A percentile compares a stretch with the other conserved stretches of the same genome.
These are phyloP conservation scores for Tarsius wallacei DNA, from an alignment of 2,797 vertebrate genomes.

Conservation along the genomic window DNA sequence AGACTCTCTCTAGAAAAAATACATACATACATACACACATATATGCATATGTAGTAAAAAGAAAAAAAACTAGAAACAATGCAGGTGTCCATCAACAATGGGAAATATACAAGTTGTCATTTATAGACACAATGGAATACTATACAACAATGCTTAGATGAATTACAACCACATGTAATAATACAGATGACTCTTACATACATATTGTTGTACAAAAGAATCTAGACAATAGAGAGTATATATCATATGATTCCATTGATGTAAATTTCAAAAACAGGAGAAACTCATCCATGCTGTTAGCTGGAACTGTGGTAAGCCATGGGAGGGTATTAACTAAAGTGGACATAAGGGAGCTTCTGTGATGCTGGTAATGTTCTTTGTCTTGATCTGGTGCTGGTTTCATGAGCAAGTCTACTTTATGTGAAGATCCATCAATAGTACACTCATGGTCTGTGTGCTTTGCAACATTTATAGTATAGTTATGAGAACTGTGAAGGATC, in stretches of 20 bases:
- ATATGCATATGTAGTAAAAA: not conserved
- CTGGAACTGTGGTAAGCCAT: not conserved
- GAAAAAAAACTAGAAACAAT: slow-evolving; percentile 20
- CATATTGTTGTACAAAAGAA: not conserved
- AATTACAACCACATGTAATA: not conserved
- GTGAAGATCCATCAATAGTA: not conserved
- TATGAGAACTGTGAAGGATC: not conserved
- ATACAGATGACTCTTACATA: not conserved
- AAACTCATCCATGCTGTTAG: not conserved
- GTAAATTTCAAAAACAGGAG: slow-evolving; percentile 2
- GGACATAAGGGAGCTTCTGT: not conserved
- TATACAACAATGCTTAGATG: not conserved
- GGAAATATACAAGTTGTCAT: not conserved
- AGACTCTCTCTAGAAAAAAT: no score
- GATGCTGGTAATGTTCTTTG: not conserved
- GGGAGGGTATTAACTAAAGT: not conserved
- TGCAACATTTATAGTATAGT: not conserved
- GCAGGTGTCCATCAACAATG: not conserved
- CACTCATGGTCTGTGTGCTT: not conserved
- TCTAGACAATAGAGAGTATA: not conserved
- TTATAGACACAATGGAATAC: not conserved
- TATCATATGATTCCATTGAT: not conserved
- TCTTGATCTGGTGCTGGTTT: not conserved
- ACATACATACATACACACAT: no score
- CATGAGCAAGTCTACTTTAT: not conserved